phyloP scores from a whole-genome alignment of 2,797 vertebrate genomes.

The Parambassis ranga region DNA sequence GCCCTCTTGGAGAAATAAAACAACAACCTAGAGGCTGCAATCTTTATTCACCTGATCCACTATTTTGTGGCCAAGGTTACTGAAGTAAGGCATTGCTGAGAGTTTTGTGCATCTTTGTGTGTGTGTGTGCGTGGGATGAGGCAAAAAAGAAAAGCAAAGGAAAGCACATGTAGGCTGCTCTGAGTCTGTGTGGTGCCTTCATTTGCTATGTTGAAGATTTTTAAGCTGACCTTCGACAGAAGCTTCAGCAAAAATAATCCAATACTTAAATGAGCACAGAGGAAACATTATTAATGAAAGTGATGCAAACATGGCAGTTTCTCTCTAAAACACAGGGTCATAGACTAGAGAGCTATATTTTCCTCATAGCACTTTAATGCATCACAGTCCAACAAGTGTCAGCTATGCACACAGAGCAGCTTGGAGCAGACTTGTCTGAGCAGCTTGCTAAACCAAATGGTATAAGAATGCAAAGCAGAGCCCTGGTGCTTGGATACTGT shows the following conservation, averaged over 20 bases:
- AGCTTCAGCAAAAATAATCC: neutral
- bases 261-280: neutral
- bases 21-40: constrained; percentile 43
- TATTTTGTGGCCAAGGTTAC: constrained; percentile 59
- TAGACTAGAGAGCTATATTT: constrained; percentile 1
- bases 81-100: constrained; percentile 40
- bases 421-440: constrained; percentile 28
- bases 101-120: constrained; percentile 13
- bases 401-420: constrained; percentile 23
- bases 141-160: neutral
- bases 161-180: neutral
- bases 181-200: constrained; percentile 11
- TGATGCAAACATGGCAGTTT: neutral
- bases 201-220: constrained; percentile 8
- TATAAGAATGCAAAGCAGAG: constrained; percentile 12
- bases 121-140: neutral
- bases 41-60: constrained; percentile 55
- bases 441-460: constrained; percentile 46
- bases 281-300: neutral
- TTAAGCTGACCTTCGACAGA: neutral
- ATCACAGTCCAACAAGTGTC: constrained; percentile 27
- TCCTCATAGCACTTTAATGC: constrained; percentile 11
- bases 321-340: neutral
- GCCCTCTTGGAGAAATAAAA: constrained; percentile 53
- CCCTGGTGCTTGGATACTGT: constrained; percentile 5